A percentile compares a stretch with the other conserved stretches of the same genome.
These are phyloP conservation scores for Circaetus gallicus DNA, from an alignment of 2,113 vertebrate genomes.

Conservation along the genomic window DNA sequence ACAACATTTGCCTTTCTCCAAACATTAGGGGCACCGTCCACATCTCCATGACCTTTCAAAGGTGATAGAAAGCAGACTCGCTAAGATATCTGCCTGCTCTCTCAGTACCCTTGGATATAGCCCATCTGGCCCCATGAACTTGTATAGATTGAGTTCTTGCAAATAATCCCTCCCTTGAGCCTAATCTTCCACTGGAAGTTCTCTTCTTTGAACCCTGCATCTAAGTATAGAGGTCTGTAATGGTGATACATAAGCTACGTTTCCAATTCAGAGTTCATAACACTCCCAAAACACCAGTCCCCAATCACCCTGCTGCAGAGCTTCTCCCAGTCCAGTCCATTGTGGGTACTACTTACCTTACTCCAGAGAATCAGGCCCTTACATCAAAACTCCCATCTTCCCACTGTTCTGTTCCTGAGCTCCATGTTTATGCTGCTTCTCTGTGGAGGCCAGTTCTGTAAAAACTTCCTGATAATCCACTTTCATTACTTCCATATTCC, in stretches of 20 bases:
- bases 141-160: not conserved
- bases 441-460: not conserved
- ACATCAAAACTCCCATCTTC: not conserved
- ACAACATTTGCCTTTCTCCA: not conserved
- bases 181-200: not conserved
- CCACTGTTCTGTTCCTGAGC: not conserved
- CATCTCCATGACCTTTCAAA: not conserved
- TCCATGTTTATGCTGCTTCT: not conserved
- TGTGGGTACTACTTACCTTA: not conserved
- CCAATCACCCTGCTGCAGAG: not conserved
- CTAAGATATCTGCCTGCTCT: not conserved
- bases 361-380: not conserved
- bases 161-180: not conserved
- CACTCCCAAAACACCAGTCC: not conserved
- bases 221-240: not conserved
- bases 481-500: not conserved
- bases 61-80: not conserved
- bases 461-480: not conserved
- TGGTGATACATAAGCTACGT: not conserved
- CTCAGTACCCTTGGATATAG: not conserved
- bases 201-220: not conserved
- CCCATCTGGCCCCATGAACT: not conserved
- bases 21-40: accelerated
- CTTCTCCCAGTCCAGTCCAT: not conserved
- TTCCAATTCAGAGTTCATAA: not conserved